Conservation (phyloP, 1,140 invertebrate genomes). For the Radopholus similis region DNA sequence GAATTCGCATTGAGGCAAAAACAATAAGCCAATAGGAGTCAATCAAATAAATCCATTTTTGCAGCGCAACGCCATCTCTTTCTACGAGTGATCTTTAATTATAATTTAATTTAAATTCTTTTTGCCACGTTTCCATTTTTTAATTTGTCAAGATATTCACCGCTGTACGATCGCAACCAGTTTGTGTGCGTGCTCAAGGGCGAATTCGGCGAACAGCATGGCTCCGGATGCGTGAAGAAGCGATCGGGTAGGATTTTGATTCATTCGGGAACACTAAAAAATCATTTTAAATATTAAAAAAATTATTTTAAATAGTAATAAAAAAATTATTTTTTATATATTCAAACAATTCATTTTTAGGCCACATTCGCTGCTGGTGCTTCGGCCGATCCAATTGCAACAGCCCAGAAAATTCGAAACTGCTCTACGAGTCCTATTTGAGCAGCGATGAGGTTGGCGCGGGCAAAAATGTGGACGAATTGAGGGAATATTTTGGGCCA, state of each 20-base stretch:
- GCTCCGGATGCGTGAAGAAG: slow-evolving; percentile 35
- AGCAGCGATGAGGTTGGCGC: slow-evolving; percentile 15
- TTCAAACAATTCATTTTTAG: too few species aligned
- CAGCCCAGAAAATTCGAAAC: slow-evolving; percentile 32
- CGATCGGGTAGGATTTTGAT: slow-evolving; percentile 25
- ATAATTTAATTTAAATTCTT: too few species aligned
- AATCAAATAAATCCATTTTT: background rate
- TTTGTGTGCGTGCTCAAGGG: slow-evolving; percentile 44
- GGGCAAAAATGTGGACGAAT: background rate
- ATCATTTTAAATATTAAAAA: background rate
- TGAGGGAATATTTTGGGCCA: background rate
- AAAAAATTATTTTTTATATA: slow-evolving; percentile 13
- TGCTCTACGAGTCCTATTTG: slow-evolving; percentile 26
- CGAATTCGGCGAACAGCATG: slow-evolving; percentile 29
- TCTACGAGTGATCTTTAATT: slow-evolving; percentile 46
- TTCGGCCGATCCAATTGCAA: slow-evolving; percentile 41
- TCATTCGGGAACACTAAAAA: background rate
- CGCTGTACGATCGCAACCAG: slow-evolving; percentile 44
- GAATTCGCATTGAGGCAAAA: slow-evolving; percentile 33
- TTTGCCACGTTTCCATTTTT: too few species aligned
- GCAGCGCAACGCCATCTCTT: slow-evolving; percentile 27
- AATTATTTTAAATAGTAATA: background rate
- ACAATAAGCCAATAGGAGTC: background rate
- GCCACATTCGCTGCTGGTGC: slow-evolving; percentile 41
- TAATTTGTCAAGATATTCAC: too few species aligned